phyloP scores from a whole-genome alignment of 1,140 invertebrate genomes.

The Apis laboriosa region DNA sequence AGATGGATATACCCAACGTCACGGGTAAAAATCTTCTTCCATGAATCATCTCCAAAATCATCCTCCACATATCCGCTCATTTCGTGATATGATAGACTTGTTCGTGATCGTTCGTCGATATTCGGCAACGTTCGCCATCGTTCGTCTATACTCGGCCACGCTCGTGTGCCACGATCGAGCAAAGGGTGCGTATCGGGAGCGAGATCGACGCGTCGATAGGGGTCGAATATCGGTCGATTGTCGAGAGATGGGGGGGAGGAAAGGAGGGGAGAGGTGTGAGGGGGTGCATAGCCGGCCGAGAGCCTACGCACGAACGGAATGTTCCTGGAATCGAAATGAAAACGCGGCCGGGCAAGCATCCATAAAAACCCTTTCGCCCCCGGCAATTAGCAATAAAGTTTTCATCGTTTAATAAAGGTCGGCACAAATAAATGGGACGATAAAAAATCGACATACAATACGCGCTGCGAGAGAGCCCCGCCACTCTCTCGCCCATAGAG shows the following conservation, averaged over 20 bases:
- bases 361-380: constrained; percentile 76
- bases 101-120: no score
- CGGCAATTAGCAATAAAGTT: constrained; percentile 79
- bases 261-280: neutral
- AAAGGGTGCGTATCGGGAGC: no score
- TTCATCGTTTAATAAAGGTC: constrained; percentile 79
- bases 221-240: neutral
- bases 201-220: constrained; percentile 14
- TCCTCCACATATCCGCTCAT: no score
- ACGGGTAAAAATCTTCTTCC: no score
- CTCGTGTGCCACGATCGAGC: no score
- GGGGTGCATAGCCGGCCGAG: constrained; percentile 6
- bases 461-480: constrained; percentile 56
- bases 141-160: no score
- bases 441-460: constrained; percentile 77
- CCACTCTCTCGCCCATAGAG: constrained; percentile 14
- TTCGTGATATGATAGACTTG: no score
- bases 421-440: constrained; percentile 77
- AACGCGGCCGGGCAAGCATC: constrained; percentile 71
- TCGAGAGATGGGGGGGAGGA: neutral
- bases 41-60: no score
- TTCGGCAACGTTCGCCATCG: no score
- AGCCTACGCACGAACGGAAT: constrained; percentile 24
- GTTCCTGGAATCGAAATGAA: constrained; percentile 73
- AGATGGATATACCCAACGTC: no score